These are phyloP conservation scores for Tinea semifulvella DNA, from an alignment of 2,888 invertebrate species.

Conservation along the genomic window DNA sequence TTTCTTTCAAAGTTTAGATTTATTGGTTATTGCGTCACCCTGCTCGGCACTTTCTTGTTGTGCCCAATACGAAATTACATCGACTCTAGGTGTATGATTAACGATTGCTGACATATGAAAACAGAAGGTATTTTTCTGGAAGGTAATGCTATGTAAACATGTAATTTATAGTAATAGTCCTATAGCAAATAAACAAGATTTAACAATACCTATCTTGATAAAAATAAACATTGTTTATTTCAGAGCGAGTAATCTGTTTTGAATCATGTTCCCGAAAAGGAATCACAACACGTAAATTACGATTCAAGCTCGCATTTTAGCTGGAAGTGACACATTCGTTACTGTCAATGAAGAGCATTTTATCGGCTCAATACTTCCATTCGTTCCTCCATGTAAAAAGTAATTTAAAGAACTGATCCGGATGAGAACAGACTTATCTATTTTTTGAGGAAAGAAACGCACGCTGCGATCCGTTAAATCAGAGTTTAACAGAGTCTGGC, in stretches of 20 bases:
- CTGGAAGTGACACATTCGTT: constrained; percentile 58
- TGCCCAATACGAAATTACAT: constrained; percentile 57
- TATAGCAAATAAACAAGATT: constrained; percentile 8
- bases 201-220: neutral
- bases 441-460: constrained; percentile 47
- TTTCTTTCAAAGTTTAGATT: constrained; percentile 60
- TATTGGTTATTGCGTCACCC: constrained; percentile 55
- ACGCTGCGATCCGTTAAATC: constrained; percentile 55
- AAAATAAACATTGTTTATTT: constrained; percentile 8
- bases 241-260: neutral
- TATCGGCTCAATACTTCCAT: constrained; percentile 55
- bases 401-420: constrained; percentile 54
- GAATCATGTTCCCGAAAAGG: constrained; percentile 2
- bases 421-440: constrained; percentile 50
- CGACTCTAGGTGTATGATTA: constrained; percentile 33
- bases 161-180: constrained; percentile 9
- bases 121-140: constrained; percentile 20
- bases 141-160: constrained; percentile 11
- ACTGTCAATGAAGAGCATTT: constrained; percentile 47
- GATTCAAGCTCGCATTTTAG: constrained; percentile 40
- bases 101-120: constrained; percentile 40
- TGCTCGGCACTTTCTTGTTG: constrained; percentile 47
- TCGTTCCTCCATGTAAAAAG: constrained; percentile 56
- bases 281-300: constrained; percentile 20
- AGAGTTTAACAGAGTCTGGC: constrained; percentile 49